These are phyloP conservation scores for Dynastes hyllus DNA, from an alignment of 2,888 invertebrate genomes.

Conservation along the genomic window DNA sequence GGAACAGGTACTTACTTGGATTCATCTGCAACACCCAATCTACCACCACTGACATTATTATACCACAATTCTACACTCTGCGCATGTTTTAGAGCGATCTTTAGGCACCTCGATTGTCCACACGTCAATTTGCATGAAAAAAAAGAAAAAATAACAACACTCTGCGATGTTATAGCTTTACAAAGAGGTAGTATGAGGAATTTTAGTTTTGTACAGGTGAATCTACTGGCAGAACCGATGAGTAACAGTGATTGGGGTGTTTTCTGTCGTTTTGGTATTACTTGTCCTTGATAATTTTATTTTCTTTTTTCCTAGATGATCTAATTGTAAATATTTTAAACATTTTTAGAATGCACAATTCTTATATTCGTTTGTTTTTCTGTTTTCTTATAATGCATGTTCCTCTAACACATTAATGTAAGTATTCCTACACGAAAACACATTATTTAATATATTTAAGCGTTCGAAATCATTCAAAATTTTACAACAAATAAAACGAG, in stretches of 20 bases:
- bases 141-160: background rate
- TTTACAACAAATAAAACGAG: background rate
- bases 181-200: background rate
- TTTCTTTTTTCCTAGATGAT: too few relatives aligned
- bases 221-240: too few relatives aligned
- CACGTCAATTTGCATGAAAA: conserved; percentile 14
- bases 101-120: background rate
- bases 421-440: conserved; percentile 18
- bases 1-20: conserved; percentile 68
- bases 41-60: conserved; percentile 1
- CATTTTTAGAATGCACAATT: conserved; percentile 17
- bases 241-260: too few relatives aligned
- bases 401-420: conserved; percentile 31
- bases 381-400: conserved; percentile 37
- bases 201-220: too few relatives aligned
- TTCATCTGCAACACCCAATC: background rate
- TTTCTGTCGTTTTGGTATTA: too few relatives aligned
- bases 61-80: conserved; percentile 14
- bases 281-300: too few relatives aligned
- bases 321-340: background rate
- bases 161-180: background rate
- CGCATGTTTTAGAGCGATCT: conserved; percentile 19
- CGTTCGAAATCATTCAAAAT: conserved; percentile 11
- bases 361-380: conserved; percentile 36
- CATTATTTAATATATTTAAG: background rate